phyloP scores from a whole-genome alignment of 2,113 vertebrate species.

The Petrocephalus zakoni region DNA sequence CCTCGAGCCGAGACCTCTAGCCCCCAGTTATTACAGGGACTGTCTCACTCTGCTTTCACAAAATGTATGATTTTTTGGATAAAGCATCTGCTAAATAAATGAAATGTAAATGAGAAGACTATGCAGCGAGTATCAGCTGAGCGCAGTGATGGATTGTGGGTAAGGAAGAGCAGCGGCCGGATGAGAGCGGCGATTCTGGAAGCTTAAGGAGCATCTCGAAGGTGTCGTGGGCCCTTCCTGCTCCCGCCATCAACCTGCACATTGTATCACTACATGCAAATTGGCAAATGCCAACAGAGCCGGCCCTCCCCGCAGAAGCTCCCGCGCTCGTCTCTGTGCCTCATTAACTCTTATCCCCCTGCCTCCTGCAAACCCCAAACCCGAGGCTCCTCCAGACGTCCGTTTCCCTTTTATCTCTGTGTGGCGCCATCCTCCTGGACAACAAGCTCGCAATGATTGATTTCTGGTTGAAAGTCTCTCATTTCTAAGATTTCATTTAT shows the following conservation, averaged over 20 bases:
- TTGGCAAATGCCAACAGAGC: background rate
- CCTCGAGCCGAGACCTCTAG: background rate
- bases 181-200: background rate
- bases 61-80: no score
- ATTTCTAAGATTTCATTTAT: slow-evolving; percentile 94
- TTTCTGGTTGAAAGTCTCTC: slow-evolving; percentile 83
- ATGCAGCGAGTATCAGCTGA: background rate
- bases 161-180: background rate
- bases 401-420: slow-evolving; percentile 78
- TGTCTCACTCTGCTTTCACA: background rate
- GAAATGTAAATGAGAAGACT: background rate
- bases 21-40: background rate
- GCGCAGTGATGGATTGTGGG: background rate
- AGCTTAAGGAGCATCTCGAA: background rate
- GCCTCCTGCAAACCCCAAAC: slow-evolving; percentile 58
- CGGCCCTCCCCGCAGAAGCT: background rate
- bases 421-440: slow-evolving; percentile 96
- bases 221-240: background rate
- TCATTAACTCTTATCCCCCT: slow-evolving; percentile 78
- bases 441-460: slow-evolving; percentile 91
- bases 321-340: slow-evolving; percentile 36
- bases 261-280: slow-evolving; percentile 19
- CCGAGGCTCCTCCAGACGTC: slow-evolving; percentile 59
- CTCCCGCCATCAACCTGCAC: background rate
- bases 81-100: background rate